Base-by-base conservation (phyloP, 1,140 invertebrate species). In the Dolichoris vasculosae region DNA sequence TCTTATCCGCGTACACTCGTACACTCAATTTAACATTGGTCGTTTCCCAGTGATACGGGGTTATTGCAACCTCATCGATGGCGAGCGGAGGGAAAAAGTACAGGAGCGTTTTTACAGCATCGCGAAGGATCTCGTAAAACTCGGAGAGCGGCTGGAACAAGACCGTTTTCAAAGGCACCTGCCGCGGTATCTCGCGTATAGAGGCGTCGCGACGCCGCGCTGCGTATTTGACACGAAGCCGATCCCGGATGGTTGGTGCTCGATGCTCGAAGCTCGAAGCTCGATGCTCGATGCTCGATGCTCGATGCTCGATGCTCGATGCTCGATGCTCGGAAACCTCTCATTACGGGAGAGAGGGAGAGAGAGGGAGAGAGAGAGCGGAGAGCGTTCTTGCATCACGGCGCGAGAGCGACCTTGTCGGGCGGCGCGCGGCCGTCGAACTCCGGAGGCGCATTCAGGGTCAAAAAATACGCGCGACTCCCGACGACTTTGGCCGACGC, bases 401-500 rank as follows among this genome's bases (percentile, higher is more conserved):
- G 20, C 55, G 82, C 55, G 59, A 51, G 64, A 73, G 43, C 86
- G 87, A 90, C 88, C 89, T 90, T 90, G 89, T 87, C 86, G 63
- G 79, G 86, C 86, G 73, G 46, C 86, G 78, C 78, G 87, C 86
- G 88, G 88, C 86, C 89, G 86, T 89, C 89, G 88, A 90, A 90
- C 89, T 88, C 88, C 48, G 17, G 40, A 83, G 81, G 86, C 88
- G 86, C 85, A 87, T 89, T 89, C 89, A 90, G 88, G 89, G 89
- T 90, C 88, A 88, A 88, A 90, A 89, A 89, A 88, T 89, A 88
- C 87, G 86, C 40, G 38, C 84, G 77, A 23, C 46, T 51, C 43
- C 55, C 87, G 85, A 71, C 86, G 87, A 89, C 82, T 87, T 75
- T 83, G 76, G 67, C 63, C 85, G 79, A 84, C 86, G 86, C 79